Evolutionary conservation across 2,888 invertebrate genomes (phyloP).

Genomic region (Acronicta psi): DNA sequence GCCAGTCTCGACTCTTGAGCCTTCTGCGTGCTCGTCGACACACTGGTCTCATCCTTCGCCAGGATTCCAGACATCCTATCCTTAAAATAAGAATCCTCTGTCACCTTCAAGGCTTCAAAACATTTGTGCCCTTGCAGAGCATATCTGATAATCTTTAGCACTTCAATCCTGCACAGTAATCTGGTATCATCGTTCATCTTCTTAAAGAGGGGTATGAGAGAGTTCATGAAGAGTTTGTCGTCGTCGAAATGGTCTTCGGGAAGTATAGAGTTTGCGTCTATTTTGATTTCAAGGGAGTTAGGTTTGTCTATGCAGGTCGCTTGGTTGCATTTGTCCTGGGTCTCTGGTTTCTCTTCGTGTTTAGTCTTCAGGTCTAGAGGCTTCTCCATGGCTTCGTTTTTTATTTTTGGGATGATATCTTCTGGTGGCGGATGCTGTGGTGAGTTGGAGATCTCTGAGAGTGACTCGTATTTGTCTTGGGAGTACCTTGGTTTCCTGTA

Average conservation of each 20-base stretch:
- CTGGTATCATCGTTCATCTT: slow-evolving; percentile 85
- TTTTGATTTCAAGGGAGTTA: slow-evolving; percentile 78
- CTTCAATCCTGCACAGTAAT: slow-evolving; percentile 79
- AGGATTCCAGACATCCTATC: slow-evolving; percentile 68
- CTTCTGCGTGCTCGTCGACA: slow-evolving; percentile 47
- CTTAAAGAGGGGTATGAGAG: slow-evolving; percentile 80
- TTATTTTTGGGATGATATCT: slow-evolving; percentile 73
- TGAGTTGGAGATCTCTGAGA: slow-evolving; percentile 82
- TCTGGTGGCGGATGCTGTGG: slow-evolving; percentile 80
- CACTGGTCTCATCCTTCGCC: slow-evolving; percentile 68
- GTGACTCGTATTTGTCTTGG: slow-evolving; percentile 83
- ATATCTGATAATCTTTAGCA: slow-evolving; percentile 80
- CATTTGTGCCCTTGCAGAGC: slow-evolving; percentile 79
- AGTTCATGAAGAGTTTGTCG: slow-evolving; percentile 83
- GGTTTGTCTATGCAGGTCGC: slow-evolving; percentile 65
- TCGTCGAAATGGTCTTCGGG: slow-evolving; percentile 84
- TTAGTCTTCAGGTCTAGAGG: slow-evolving; percentile 79
- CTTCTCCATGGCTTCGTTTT: slow-evolving; percentile 73
- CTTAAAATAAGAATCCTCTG: slow-evolving; percentile 75
- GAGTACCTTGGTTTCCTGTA: slow-evolving; percentile 81
- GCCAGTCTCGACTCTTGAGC: slow-evolving; percentile 70
- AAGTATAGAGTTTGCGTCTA: slow-evolving; percentile 79
- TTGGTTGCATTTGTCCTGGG: slow-evolving; percentile 76
- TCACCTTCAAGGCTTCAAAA: slow-evolving; percentile 75
- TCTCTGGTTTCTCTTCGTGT: slow-evolving; percentile 70